phyloP scores from a whole-genome alignment of 2,797 vertebrate genomes.

The Champsocephalus gunnari region DNA sequence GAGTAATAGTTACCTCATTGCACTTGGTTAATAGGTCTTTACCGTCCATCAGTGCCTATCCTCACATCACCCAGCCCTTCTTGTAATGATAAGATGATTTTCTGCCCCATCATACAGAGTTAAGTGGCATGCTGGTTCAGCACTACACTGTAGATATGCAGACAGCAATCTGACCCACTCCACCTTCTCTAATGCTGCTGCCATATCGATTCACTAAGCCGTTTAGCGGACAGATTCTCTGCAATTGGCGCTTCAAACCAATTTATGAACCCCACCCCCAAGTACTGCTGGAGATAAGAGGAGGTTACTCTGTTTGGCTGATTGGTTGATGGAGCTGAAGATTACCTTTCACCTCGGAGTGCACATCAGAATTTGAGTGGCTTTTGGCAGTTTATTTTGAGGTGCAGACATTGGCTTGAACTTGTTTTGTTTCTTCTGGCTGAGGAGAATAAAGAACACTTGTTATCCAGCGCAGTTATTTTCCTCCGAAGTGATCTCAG shows the following conservation, averaged over 20 bases:
- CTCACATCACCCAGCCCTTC: neutral
- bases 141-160: conserved; percentile 44
- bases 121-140: conserved; percentile 42
- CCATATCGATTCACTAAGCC: conserved; percentile 58
- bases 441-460: conserved; percentile 19
- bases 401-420: conserved; percentile 30
- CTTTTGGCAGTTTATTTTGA: conserved; percentile 41
- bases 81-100: conserved; percentile 12
- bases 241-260: conserved; percentile 55
- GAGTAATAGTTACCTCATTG: neutral
- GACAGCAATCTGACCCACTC: conserved; percentile 56
- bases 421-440: conserved; percentile 35
- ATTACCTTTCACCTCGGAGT: conserved; percentile 41
- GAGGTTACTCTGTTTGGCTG: conserved; percentile 34
- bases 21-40: neutral
- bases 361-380: conserved; percentile 20
- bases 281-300: conserved; percentile 46
- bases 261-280: conserved; percentile 36
- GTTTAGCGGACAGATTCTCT: conserved; percentile 59
- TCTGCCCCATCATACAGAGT: neutral
- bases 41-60: neutral
- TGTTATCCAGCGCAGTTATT: conserved; percentile 29
- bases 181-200: conserved; percentile 43
- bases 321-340: conserved; percentile 51
- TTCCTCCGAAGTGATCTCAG: conserved; percentile 26